Base-by-base conservation (phyloP, 2,797 vertebrate species). In the Scolopax bukidnonensis region DNA sequence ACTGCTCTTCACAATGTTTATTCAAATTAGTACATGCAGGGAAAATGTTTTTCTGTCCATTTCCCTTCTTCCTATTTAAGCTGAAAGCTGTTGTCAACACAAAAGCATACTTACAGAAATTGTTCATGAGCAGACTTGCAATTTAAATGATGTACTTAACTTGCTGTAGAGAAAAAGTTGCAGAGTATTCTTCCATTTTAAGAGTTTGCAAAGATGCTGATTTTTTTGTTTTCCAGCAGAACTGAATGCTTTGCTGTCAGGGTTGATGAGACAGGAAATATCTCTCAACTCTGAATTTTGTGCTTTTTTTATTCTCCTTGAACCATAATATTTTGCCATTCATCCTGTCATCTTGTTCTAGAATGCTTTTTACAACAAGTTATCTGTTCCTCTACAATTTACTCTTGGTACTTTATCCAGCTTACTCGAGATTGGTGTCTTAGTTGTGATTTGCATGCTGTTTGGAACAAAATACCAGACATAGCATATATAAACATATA, bases 291-390 rank as follows among this genome's bases (percentile, higher is more conserved):
- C 40, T 18, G 28, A 89, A 53, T 89, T 87, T 73, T 77, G 38
- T 47, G 30, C 38, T 53, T 92, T 95, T 95, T 87, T 77, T 74
- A n/a, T 89, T 92, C 30, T 89, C 27, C 85, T 60, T 87, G 51
- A 87, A 67, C 28, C 28, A 4, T 70, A 71, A 9, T 56, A 30
- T 45, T 87, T 92, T 85, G 32, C 54, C 36, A 13, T 53, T 9
- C 28, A 18, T 73, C n/a, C 43, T 93, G 25, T 90, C 47, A 28
- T 83, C 71, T 83, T 75, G 32, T 89, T 93, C 79, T 83, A 87
- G 33, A 85, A 61, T 40, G 33, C 16, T 67, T 97, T 83, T 80
- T 93, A 33, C 33, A 70, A 38, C 45, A 41, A 85, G 25, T 60
- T 80, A 32, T 80, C 64, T 48, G 20, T 87, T 82, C 71, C 63